Base-by-base conservation (phyloP, 1,140 invertebrate species). In the Luehdorfia chinensis region DNA sequence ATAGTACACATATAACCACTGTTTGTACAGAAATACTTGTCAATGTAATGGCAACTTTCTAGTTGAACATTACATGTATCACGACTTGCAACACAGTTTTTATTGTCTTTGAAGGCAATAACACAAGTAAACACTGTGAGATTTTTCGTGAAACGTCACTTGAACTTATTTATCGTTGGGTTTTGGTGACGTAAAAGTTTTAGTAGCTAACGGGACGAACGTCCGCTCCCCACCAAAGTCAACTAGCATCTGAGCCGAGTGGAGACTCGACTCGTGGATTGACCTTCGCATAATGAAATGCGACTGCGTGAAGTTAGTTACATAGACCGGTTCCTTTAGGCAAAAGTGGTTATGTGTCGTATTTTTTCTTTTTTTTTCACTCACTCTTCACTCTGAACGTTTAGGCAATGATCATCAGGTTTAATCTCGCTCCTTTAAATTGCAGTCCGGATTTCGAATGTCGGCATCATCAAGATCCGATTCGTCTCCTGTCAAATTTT, bases 211-310 rank as follows among this genome's bases (percentile, higher is more conserved):
- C 34, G 48, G 11, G 11, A 30, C 21, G 14, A 13, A 52, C 74
- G 68, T 58, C 45, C 59, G 50, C 1, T 19, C 57, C 4, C 16
- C 7, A 15, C 49, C 21, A 28, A 2, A 8, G 54, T 32, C 47
- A 33, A 19, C 13, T 32, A 48, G 57, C 55, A 68, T 54, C 65
- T 68, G 65, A 59, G 61, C 50, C 41, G 33, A 48, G 46, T 30
- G 46, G 31, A 48, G 37, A 46, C 44, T 55, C 43, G 43, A 44
- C 36, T 52, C 41, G 44, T 45, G 16, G 49, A 47, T 55, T 75
- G 72, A 72, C 70, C 75, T 78, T 78, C 75, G 66, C 28, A 31
- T 66, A 74, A 74, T 77, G 60, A 77, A 70, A 70, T 62, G 63
- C 66, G 61, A 44, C 48, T 15, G 50, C 60, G 55, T 66, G 69